Conservation (phyloP, 2,888 invertebrate genomes). For the Pristionchus arcanus region DNA sequence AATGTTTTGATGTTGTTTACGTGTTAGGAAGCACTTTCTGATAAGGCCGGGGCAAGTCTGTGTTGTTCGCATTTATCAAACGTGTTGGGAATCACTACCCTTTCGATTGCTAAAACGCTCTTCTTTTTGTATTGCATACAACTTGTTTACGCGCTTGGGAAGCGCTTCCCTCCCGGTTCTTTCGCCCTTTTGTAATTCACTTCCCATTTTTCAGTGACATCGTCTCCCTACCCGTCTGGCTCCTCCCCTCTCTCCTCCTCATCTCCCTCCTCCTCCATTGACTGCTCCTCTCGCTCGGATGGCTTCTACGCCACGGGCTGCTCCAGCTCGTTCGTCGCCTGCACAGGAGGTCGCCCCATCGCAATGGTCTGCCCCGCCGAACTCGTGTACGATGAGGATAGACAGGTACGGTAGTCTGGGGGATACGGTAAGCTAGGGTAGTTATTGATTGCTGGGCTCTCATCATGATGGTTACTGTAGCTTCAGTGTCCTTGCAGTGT, state of each 20-base stretch:
- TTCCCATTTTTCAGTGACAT: not conserved
- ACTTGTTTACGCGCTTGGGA: too few relatives aligned
- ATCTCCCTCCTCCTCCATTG: not conserved
- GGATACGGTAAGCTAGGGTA: not conserved
- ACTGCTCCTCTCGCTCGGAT: conserved; percentile 23
- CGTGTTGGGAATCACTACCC: too few relatives aligned
- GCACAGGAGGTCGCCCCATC: not conserved
- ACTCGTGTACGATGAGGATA: conserved; percentile 32
- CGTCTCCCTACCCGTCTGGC: not conserved
- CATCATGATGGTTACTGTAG: too few relatives aligned
- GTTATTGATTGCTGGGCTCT: too few relatives aligned
- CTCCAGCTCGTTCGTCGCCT: not conserved
- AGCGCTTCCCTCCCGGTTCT: not conserved
- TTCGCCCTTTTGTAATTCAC: too few relatives aligned
- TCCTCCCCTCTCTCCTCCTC: not conserved
- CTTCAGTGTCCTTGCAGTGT: too few relatives aligned
- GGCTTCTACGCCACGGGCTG: conserved; percentile 38
- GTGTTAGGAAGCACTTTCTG: too few relatives aligned
- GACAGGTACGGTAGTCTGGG: not conserved
- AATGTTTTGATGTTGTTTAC: too few relatives aligned
- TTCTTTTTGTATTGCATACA: too few relatives aligned
- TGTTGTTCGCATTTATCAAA: too few relatives aligned
- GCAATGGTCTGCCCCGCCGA: conserved; percentile 36
- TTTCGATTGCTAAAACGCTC: too few relatives aligned
- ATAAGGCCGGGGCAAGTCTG: too few relatives aligned